A percentile compares a stretch with the other conserved stretches of the same genome.
Conservation (phyloP, 2,113 vertebrate species). For the Lophius piscatorius region DNA sequence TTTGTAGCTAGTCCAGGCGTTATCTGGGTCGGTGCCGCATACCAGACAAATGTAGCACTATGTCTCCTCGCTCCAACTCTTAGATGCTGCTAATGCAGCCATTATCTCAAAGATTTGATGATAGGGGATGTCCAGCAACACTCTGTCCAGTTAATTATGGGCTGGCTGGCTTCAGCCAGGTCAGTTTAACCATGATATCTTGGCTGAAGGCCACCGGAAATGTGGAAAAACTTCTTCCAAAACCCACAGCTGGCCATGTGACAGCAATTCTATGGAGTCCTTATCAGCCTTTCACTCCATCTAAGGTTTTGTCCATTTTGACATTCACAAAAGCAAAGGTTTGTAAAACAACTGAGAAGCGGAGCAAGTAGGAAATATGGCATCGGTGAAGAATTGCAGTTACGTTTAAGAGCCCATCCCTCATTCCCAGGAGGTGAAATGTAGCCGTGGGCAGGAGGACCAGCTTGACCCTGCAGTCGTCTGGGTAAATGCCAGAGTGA, state of each 20-base stretch:
- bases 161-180: constrained; percentile 12
- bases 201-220: background rate
- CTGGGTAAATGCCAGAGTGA: constrained; percentile 23
- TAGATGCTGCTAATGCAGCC: constrained; percentile 53
- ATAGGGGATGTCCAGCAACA: constrained; percentile 44
- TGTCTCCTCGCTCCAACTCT: constrained; percentile 36
- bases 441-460: constrained; percentile 32
- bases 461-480: constrained; percentile 31
- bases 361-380: constrained; percentile 34
- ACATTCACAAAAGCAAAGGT: no score
- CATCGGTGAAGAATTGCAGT: constrained; percentile 15
- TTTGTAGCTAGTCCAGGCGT: constrained; percentile 52
- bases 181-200: constrained; percentile 25
- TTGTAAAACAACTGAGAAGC: constrained; percentile 7
- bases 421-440: constrained; percentile 50
- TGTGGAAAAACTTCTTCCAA: background rate
- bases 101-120: constrained; percentile 59
- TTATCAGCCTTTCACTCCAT: no score
- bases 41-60: constrained; percentile 49
- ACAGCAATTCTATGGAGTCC: no score
- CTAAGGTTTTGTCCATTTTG: constrained; percentile 15
- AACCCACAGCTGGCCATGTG: no score
- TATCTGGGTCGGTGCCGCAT: constrained; percentile 52
- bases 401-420: constrained; percentile 36
- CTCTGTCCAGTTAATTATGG: constrained; percentile 34